Conservation (phyloP, 2,113 vertebrate genomes). For the Eidolon helvum region DNA sequence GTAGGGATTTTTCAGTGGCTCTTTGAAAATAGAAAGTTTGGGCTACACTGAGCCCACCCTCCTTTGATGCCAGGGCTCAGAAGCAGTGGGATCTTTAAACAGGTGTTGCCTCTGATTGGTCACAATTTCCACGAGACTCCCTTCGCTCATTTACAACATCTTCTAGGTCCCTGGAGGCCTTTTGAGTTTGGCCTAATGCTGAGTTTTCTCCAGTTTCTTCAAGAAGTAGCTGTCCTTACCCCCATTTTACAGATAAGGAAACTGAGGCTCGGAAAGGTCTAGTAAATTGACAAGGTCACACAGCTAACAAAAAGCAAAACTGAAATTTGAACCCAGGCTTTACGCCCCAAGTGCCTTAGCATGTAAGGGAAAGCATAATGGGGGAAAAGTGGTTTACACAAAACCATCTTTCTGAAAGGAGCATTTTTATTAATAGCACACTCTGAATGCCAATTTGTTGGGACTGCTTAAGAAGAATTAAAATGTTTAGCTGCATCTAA, state of each 20-base stretch:
- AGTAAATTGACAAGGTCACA: not conserved
- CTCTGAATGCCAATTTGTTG: not conserved
- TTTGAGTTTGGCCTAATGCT: not conserved
- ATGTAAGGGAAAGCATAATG: not conserved
- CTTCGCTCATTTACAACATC: not conserved
- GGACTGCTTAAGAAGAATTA: not conserved
- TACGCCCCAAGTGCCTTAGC: not conserved
- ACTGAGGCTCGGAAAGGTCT: not conserved
- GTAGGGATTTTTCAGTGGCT: not conserved
- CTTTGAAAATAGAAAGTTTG: not conserved
- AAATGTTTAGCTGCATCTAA: conserved; percentile 32
- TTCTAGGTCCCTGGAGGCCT: not conserved
- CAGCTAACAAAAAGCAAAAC: not conserved
- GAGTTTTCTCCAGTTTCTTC: not conserved
- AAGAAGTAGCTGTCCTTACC: not conserved
- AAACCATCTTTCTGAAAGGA: not conserved
- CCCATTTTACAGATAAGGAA: not conserved
- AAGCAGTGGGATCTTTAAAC: not conserved
- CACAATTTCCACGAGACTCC: not conserved
- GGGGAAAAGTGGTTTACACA: not conserved
- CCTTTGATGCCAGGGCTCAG: not conserved
- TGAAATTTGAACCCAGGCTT: not conserved
- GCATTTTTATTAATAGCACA: conserved; percentile 36
- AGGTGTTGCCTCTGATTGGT: not conserved
- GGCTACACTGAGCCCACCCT: not conserved